Evolutionary conservation across 1,140 invertebrate species (phyloP).

Genomic region (Rhopalosiphum maidis): DNA sequence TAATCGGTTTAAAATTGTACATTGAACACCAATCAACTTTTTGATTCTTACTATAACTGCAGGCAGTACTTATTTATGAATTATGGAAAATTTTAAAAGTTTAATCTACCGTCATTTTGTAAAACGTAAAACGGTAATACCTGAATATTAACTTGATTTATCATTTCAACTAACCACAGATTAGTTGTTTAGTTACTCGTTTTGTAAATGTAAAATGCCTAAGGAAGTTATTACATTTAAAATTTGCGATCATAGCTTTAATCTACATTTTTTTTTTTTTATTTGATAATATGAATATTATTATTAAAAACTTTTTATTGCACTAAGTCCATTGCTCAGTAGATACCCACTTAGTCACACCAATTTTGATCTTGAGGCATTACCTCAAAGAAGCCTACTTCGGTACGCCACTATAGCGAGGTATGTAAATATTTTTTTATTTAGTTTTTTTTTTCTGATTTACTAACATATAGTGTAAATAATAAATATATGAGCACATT

Average conservation of each 20-base stretch:
- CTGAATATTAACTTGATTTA: neutral
- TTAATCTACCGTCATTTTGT: neutral
- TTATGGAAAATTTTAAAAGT: neutral
- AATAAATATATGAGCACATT: too few relatives aligned
- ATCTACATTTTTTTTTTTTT: too few relatives aligned
- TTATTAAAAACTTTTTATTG: too few relatives aligned
- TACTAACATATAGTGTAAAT: too few relatives aligned
- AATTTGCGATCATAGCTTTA: neutral
- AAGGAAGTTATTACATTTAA: neutral
- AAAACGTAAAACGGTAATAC: neutral
- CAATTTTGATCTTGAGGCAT: too few relatives aligned
- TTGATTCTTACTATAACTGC: neutral
- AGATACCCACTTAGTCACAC: too few relatives aligned
- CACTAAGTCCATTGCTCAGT: too few relatives aligned
- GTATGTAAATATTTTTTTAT: too few relatives aligned
- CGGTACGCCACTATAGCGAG: too few relatives aligned
- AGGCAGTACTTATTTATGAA: neutral
- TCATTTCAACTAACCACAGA: neutral
- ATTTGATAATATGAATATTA: too few relatives aligned
- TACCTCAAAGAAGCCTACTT: too few relatives aligned
- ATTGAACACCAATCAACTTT: neutral
- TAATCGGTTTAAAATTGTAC: neutral
- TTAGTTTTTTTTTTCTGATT: too few relatives aligned
- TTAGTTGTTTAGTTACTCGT: neutral
- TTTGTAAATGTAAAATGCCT: neutral